Evolutionary conservation across 2,797 vertebrate species (phyloP), one percentile per base, ranked within the genome.

Genomic region (Galago senegalensis): DNA sequence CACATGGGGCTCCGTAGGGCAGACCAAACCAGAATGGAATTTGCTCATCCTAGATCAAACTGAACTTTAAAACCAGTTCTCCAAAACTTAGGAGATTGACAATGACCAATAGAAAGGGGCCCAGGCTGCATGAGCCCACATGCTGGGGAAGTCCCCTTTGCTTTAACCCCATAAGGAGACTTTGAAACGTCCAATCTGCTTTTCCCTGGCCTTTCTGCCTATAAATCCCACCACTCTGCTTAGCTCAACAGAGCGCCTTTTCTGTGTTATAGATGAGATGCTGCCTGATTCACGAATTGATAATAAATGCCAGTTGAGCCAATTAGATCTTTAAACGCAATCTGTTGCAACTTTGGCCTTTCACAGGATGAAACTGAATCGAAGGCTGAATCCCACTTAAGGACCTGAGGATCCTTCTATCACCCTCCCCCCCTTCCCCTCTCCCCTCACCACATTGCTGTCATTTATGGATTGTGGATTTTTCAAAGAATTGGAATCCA

Each of bases 401-500:
- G 72, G 18, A 43, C 77, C 17, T 25, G 58, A 82, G 14, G 34
- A 9, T 31, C 31, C 18, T 34, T 58, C 25, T n/a, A 20, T 2
- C 49, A 8, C 2, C 0, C 14, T 18, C 10, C 25, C 43, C 17
- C 4, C 11, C 43, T 31, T 43, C 75, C 75, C 29, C 27, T 20
- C 3, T 4, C 29, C 29, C 5, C n/a, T n/a, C 23, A 11, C 1
- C 58, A 82, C 14, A 40, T 29, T 20, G 27, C 58, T 2, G 25
- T 82, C 79, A 40, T 82, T 82, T 25, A 16, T 40, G 85, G 70
- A 61, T 49, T 43, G 21, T 43, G 18, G 46, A 49, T 89, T 81
- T 96, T 81, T 82, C 56, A 87, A 79, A 73, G 53, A 82, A 79
- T 14, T 40, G 23, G 12, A 63, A 67, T 70, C 88, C 29, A 73